phyloP scores from a whole-genome alignment of 2,888 invertebrate species.

The Drosophila peninsularis region DNA sequence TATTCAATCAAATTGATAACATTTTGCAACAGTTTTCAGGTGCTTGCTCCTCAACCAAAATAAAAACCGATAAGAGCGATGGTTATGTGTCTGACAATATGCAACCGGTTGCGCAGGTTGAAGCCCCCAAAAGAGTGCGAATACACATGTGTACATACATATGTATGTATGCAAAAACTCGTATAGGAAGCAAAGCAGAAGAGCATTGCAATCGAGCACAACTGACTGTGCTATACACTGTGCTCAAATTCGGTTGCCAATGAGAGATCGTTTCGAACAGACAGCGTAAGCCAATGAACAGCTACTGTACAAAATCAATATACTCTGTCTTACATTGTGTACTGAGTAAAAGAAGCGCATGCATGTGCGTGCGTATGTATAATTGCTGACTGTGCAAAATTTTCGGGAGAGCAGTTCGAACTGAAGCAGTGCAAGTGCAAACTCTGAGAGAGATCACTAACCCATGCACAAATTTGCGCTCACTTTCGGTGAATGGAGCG shows the following conservation, averaged over 20 bases:
- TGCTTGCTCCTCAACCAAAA: background rate
- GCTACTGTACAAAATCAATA: background rate
- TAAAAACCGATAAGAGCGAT: conserved; percentile 3
- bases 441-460: conserved; percentile 8
- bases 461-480: background rate
- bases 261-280: background rate
- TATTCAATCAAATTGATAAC: background rate
- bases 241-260: background rate
- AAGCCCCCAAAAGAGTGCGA: background rate
- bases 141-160: background rate
- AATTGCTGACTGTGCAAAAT: conserved; percentile 16
- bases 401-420: conserved; percentile 5
- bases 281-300: too few species aligned
- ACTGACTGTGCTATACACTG: conserved; percentile 1
- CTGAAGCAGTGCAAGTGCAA: background rate
- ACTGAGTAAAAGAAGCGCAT: background rate
- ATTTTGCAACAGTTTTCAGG: background rate
- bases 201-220: background rate
- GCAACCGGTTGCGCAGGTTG: conserved; percentile 18
- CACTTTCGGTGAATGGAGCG: conserved; percentile 2
- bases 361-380: background rate
- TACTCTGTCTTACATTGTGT: background rate
- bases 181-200: background rate
- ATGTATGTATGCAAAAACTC: background rate
- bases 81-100: background rate